A percentile compares a stretch with the other conserved stretches of the same genome.
Evolutionary conservation across 2,888 invertebrate genomes (phyloP).

Genomic region (Anoncus sp.): DNA sequence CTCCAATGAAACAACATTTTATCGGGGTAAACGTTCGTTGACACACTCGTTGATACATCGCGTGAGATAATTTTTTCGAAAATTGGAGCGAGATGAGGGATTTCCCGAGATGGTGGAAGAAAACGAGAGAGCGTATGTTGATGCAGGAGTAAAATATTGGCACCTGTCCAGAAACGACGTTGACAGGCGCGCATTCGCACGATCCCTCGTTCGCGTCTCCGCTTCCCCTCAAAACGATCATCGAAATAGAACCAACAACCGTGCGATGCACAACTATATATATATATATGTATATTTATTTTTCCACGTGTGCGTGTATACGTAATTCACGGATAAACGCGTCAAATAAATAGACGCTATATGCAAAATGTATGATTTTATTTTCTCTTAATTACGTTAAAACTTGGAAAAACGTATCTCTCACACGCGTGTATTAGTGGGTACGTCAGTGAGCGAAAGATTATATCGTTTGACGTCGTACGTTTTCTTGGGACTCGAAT

Average conservation of each 20-base stretch:
- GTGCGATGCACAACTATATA: too few species aligned
- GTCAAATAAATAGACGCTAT: too few species aligned
- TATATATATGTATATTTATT: conserved; percentile 1
- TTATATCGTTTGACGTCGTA: too few species aligned
- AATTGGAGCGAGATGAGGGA: not conserved
- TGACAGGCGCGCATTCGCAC: conserved; percentile 38
- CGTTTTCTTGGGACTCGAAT: too few species aligned
- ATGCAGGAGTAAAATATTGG: conserved; percentile 57
- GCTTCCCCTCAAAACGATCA: conserved; percentile 27
- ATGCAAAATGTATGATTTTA: too few species aligned
- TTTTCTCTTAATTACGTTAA: too few species aligned
- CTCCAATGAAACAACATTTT: conserved; percentile 1
- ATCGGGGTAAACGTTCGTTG: conserved; percentile 49
- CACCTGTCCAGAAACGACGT: conserved; percentile 52
- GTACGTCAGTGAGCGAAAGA: too few species aligned
- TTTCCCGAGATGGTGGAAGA: conserved; percentile 18
- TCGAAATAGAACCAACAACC: conserved; percentile 36
- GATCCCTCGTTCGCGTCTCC: conserved; percentile 8
- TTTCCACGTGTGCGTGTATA: conserved; percentile 1
- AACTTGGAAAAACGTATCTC: too few species aligned
- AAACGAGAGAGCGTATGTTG: conserved; percentile 38
- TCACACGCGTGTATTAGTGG: too few species aligned
- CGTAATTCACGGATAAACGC: too few species aligned
- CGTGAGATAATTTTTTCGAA: conserved; percentile 13
- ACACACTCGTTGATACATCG: not conserved